Percentiles rank a stretch among this genome's conserved stretches.
These are phyloP conservation scores for Orthonevra nobilis DNA, from an alignment of 2,888 invertebrate species.

Conservation along the genomic window DNA sequence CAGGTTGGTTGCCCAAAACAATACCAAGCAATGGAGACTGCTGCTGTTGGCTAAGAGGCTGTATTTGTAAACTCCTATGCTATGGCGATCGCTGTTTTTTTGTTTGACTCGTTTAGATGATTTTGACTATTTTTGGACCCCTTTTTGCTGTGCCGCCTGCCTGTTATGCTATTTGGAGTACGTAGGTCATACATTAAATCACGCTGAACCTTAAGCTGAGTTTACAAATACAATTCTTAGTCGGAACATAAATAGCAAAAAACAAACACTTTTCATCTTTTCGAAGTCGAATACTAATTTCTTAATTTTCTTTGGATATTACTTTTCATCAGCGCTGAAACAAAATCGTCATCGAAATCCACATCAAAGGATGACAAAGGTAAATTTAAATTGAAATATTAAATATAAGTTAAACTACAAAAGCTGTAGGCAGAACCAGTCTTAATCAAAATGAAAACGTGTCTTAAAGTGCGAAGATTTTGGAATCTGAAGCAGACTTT, in stretches of 20 bases:
- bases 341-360: conserved; percentile 75
- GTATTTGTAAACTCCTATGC: conserved; percentile 7
- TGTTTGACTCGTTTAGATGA: conserved; percentile 1
- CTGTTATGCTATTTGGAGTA: neutral
- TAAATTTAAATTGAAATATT: conserved; percentile 74
- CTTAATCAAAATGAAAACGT: conserved; percentile 5
- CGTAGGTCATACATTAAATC: neutral
- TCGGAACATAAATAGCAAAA: neutral
- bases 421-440: conserved; percentile 3
- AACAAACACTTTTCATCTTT: neutral
- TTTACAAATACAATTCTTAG: conserved; percentile 17
- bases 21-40: conserved; percentile 2
- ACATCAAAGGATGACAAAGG: conserved; percentile 80
- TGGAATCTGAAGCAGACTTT: conserved; percentile 64
- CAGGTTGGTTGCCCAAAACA: conserved; percentile 80
- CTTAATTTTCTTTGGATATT: conserved; percentile 53
- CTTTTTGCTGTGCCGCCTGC: neutral
- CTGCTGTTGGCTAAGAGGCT: conserved; percentile 17
- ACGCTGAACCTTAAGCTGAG: conserved; percentile 5
- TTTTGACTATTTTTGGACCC: conserved; percentile 2
- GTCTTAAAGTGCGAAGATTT: conserved; percentile 25
- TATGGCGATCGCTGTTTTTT: conserved; percentile 1
- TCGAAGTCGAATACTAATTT: conserved; percentile 43
- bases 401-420: conserved; percentile 35
- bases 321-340: conserved; percentile 73